Percentiles rank a stretch among this genome's conserved stretches.
These are phyloP conservation scores for Campoplex nolae DNA, from an alignment of 2,888 invertebrate genomes.

Conservation along the genomic window DNA sequence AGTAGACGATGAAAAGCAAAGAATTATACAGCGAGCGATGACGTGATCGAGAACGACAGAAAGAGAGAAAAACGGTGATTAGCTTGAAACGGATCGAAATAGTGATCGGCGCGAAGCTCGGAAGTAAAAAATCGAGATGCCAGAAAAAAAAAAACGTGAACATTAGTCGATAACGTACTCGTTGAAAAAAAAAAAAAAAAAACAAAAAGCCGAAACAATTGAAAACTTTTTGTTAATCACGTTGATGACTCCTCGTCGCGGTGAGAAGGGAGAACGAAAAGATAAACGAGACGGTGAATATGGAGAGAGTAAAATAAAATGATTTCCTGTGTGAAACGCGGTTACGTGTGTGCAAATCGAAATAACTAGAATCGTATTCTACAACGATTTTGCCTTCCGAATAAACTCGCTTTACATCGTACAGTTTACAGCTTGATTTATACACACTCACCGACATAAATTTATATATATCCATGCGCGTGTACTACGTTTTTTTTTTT, in stretches of 20 bases:
- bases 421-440: constrained; percentile 1
- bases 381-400: constrained; percentile 15
- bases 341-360: constrained; percentile 12
- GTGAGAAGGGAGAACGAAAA: background rate
- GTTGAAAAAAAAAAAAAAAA: background rate
- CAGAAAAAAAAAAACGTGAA: background rate
- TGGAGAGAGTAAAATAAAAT: constrained; percentile 21
- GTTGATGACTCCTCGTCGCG: background rate
- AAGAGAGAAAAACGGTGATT: constrained; percentile 7
- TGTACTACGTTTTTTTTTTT: background rate
- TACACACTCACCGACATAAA: constrained; percentile 15
- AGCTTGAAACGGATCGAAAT: background rate
- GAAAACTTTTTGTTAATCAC: background rate
- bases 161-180: background rate
- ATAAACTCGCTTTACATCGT: constrained; percentile 14
- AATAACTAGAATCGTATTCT: constrained; percentile 16
- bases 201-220: background rate
- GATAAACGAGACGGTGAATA: background rate
- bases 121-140: background rate
- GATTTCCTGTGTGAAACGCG: constrained; percentile 9
- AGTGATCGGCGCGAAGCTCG: background rate
- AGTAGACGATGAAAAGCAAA: constrained; percentile 19
- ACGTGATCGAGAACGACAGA: background rate
- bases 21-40: background rate
- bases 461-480: constrained; percentile 21